Conservation (phyloP, 1,140 invertebrate genomes). For the Archivesica marissinica region DNA sequence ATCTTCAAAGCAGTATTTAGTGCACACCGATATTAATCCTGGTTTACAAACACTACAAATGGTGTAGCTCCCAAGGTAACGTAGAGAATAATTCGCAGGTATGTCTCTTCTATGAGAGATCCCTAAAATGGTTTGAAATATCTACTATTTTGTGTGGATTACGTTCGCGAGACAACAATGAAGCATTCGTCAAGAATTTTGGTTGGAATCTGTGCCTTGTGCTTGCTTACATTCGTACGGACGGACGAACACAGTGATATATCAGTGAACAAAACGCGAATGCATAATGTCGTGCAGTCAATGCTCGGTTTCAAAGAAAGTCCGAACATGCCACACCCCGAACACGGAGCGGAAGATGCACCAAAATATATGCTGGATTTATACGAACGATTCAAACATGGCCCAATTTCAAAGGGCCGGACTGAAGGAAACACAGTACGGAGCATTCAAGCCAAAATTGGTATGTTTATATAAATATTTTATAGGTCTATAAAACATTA, state of each 20-base stretch:
- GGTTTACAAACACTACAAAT: too few species aligned
- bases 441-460: slow-evolving; percentile 45
- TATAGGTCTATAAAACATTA: too few species aligned
- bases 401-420: slow-evolving; percentile 27
- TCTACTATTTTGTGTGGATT: too few species aligned
- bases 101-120: too few species aligned
- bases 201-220: slow-evolving; percentile 9
- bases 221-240: slow-evolving; percentile 14
- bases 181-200: slow-evolving; percentile 40
- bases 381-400: slow-evolving; percentile 39
- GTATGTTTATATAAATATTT: slow-evolving; percentile 10
- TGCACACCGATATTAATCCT: too few species aligned
- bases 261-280: slow-evolving; percentile 23
- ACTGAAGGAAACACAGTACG: slow-evolving; percentile 46
- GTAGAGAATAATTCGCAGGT: too few species aligned
- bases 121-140: too few species aligned
- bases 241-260: slow-evolving; percentile 23
- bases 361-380: slow-evolving; percentile 61
- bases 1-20: too few species aligned
- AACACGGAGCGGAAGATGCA: background rate
- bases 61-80: too few species aligned
- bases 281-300: slow-evolving; percentile 37
- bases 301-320: slow-evolving; percentile 38
- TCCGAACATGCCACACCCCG: background rate
- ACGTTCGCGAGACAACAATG: too few species aligned